These are phyloP conservation scores for Dendrolimus pini DNA, from an alignment of 2,888 invertebrate genomes.

Conservation along the genomic window DNA sequence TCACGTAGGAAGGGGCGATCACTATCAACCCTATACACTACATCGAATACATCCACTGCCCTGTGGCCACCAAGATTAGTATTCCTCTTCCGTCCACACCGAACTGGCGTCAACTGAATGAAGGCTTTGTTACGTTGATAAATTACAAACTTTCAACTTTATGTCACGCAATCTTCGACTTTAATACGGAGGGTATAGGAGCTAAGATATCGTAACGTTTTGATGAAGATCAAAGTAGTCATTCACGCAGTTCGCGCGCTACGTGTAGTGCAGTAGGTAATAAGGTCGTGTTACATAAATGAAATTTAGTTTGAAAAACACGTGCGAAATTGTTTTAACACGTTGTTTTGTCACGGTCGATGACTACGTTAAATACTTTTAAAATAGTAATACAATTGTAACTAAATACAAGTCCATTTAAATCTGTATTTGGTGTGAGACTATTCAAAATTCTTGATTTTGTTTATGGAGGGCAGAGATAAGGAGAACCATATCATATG, in stretches of 20 bases:
- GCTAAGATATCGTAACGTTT: conserved; percentile 13
- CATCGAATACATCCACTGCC: too few species aligned
- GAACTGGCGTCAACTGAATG: conserved; percentile 41
- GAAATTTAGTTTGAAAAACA: conserved; percentile 30
- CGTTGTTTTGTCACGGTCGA: conserved; percentile 10
- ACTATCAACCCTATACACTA: not conserved
- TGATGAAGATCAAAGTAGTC: conserved; percentile 38
- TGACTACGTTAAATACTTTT: too few species aligned
- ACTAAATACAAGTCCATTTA: too few species aligned
- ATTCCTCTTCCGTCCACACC: conserved; percentile 28
- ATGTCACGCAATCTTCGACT: conserved; percentile 17
- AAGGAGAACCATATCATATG: too few species aligned
- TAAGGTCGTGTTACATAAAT: conserved; percentile 53
- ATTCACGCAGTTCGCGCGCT: conserved; percentile 60
- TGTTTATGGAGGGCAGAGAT: too few species aligned
- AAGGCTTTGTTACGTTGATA: conserved; percentile 31
- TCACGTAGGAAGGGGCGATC: not conserved
- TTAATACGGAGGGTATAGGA: conserved; percentile 18
- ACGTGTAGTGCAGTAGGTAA: conserved; percentile 55
- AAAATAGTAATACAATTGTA: too few species aligned
- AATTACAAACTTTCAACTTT: conserved; percentile 20
- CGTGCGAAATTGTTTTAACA: conserved; percentile 20
- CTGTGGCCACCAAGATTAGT: conserved; percentile 19
- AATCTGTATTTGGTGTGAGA: too few species aligned
- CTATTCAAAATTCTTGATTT: too few species aligned